Percentiles rank a stretch among this genome's conserved stretches.
phyloP scores from a whole-genome alignment of 2,113 vertebrate genomes.

The Agelaius phoeniceus region DNA sequence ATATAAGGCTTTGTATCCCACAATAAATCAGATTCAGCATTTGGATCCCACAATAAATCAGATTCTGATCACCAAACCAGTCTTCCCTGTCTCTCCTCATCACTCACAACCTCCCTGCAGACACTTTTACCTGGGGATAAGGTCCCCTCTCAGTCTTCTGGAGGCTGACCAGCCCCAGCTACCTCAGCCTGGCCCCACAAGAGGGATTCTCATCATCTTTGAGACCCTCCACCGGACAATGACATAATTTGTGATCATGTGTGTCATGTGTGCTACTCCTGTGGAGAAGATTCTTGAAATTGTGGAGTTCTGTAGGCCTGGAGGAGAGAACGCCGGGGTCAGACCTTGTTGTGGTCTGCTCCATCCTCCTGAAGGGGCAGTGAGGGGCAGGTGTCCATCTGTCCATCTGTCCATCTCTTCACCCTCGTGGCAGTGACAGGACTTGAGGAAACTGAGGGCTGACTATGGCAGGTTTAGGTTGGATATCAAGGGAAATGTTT shows the following conservation, averaged over 20 bases:
- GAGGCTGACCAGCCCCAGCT: background rate
- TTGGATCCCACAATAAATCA: too few relatives aligned
- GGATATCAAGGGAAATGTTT: background rate
- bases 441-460: background rate
- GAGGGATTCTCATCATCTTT: background rate
- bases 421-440: background rate
- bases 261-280: too few relatives aligned
- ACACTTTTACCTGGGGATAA: fast-evolving
- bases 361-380: background rate
- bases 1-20: too few relatives aligned
- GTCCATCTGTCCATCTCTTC: background rate
- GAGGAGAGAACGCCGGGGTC: background rate
- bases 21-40: too few relatives aligned
- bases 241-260: fast-evolving
- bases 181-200: background rate
- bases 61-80: background rate
- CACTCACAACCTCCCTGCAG: background rate
- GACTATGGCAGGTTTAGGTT: background rate
- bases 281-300: background rate
- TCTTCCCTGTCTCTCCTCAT: background rate
- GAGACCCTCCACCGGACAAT: background rate
- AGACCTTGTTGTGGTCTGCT: background rate
- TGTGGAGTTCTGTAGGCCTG: background rate
- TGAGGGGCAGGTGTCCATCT: background rate
- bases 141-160: background rate